Evolutionary conservation across 2,888 invertebrate species (phyloP), one percentile per base, ranked within the genome.

Genomic region (Mimumesa dahlbomi): DNA sequence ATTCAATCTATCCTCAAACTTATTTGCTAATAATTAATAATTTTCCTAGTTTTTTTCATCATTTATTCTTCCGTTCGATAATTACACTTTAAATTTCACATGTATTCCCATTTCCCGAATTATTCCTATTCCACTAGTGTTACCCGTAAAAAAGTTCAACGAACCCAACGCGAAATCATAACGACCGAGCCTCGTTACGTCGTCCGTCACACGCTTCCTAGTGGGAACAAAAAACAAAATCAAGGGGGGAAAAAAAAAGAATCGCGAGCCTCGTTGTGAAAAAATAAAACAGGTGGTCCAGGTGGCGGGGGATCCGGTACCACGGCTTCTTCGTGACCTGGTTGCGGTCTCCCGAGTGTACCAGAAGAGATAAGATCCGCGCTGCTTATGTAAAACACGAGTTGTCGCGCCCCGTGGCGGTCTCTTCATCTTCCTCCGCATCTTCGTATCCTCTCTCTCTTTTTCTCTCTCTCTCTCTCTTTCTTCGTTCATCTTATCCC

Each of bases 341-440:
- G 73, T 77, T 81, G 81, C 75, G 49, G 63, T 65, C 70, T 69
- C 61, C 59, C 22, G 25, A 62, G 57, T 68, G 49, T 59, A 58
- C 68, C 50, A 54, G 52, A 43, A 11, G 57, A 11, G 84, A 85
- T 82, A 83, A 84, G 80, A 83, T 85, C 79, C 82, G 63, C 81
- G 68, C 69, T 66, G 71, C 77, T 79, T 81, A 81, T 79, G 79
- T 83, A 83, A 84, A 84, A 84, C 84, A 84, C 82, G 75, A 82
- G 80, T 82, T 80, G 82, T 82, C 79, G 78, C 84, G 75, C 81
- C 79, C 79, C 72, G 58, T 67, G 58, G 57, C 66, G 59, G 52
- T 52, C 73, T 70, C 63, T 77, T 69, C 73, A 50, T 75, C 73
- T 75, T 46, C 56, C 71, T 48, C 58, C 54, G 29, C 43, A 22